Evolutionary conservation across 30 jellyfish, hydroid and myxozoan species (phyloP).

Genomic region (Catostylus mosaicus): DNA sequence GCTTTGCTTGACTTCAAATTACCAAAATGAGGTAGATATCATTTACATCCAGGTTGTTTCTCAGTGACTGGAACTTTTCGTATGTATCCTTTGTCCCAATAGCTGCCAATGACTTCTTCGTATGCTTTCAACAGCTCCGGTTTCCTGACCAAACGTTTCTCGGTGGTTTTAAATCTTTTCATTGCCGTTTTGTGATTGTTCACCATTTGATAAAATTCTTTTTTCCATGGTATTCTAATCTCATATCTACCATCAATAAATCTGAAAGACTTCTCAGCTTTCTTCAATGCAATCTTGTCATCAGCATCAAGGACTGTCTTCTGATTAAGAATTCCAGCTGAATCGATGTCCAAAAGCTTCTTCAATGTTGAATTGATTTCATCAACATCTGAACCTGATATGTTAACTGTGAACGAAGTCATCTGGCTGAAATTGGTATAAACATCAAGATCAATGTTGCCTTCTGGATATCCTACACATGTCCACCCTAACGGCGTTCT

Average conservation of each 20-base stretch:
- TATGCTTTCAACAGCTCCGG: constrained; percentile 8
- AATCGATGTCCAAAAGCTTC: constrained; percentile 5
- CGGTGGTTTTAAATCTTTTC: constrained; percentile 6
- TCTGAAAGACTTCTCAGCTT: constrained; percentile 12
- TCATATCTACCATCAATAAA: constrained; percentile 41
- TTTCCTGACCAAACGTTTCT: constrained; percentile 28
- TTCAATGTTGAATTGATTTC: constrained; percentile 6
- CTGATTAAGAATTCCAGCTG: not conserved
- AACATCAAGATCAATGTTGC: not conserved
- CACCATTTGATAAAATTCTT: not conserved
- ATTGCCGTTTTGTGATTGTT: constrained; percentile 30
- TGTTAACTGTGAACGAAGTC: not conserved
- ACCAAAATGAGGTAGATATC: constrained; percentile 57
- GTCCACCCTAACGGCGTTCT: constrained; percentile 54
- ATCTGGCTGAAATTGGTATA: not conserved
- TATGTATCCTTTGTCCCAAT: constrained; percentile 19
- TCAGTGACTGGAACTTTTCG: not conserved
- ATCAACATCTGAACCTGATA: not conserved
- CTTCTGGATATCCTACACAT: not conserved
- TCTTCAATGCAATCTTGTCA: constrained; percentile 9
- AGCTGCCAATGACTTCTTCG: constrained; percentile 2
- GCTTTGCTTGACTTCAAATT: constrained; percentile 15
- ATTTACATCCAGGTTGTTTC: not conserved
- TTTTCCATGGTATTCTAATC: constrained; percentile 35
- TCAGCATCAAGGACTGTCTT: not conserved